Percentiles rank a stretch among this genome's conserved stretches.
Conservation (phyloP, 2,113 vertebrate species). For the Eulemur macaco region DNA sequence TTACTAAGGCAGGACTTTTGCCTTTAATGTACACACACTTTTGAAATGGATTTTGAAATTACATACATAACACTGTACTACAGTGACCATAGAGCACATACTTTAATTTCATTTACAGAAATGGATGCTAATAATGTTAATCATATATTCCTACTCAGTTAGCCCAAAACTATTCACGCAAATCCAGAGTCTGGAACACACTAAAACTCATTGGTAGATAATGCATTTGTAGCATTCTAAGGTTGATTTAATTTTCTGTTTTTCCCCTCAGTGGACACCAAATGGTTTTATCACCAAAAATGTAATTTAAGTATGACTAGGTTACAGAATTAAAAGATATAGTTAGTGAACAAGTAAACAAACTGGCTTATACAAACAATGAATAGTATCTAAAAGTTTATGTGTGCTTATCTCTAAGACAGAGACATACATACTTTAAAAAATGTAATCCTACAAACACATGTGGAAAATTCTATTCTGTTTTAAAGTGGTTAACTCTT, state of each 20-base stretch:
- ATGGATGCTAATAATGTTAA: background rate
- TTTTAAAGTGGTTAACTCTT: background rate
- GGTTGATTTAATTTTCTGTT: background rate
- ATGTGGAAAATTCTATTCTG: background rate
- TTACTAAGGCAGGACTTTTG: background rate
- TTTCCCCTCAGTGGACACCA: background rate
- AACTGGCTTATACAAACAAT: background rate
- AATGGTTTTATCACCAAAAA: background rate
- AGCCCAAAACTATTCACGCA: background rate
- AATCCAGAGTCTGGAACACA: background rate
- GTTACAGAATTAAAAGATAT: background rate
- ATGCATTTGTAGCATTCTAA: background rate
- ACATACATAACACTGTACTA: background rate
- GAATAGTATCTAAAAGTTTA: background rate
- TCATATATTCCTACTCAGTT: background rate
- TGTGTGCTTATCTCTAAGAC: background rate
- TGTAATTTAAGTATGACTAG: background rate
- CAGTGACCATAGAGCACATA: background rate
- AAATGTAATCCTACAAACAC: background rate
- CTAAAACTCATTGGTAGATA: background rate
- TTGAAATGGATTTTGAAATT: background rate
- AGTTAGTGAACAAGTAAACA: background rate
- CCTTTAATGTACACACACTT: background rate
- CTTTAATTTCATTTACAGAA: background rate
- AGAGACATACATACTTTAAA: background rate